Conservation (phyloP, 2,113 vertebrate species). For the Cromileptes altivelis region DNA sequence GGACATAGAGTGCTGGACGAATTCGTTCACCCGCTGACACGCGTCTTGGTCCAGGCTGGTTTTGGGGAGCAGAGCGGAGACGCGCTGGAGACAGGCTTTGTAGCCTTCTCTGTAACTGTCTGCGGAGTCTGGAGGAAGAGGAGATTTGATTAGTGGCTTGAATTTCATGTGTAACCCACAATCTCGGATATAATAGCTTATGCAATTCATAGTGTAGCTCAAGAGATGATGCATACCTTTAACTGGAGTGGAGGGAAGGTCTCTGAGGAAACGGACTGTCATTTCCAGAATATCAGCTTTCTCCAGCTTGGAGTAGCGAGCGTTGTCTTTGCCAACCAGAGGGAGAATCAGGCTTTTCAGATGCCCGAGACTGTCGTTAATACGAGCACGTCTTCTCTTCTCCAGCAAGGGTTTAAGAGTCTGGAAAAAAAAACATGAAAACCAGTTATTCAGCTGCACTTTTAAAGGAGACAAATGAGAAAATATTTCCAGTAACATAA, state of each 20-base stretch:
- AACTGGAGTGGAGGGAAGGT: slow-evolving; percentile 77
- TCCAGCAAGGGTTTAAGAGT: slow-evolving; percentile 90
- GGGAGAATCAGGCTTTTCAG: slow-evolving; percentile 90
- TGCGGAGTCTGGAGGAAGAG: slow-evolving; percentile 67
- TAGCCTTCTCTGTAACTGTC: slow-evolving; percentile 90
- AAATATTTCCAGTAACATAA: not conserved
- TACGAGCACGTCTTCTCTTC: slow-evolving; percentile 89
- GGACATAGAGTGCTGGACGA: slow-evolving; percentile 79
- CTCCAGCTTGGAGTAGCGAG: slow-evolving; percentile 90
- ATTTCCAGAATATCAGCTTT: slow-evolving; percentile 95
- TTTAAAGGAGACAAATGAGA: not conserved
- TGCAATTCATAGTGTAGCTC: not conserved
- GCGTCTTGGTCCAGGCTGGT: slow-evolving; percentile 80
- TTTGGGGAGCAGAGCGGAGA: slow-evolving; percentile 84
- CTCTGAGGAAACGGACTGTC: slow-evolving; percentile 92
- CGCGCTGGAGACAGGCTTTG: slow-evolving; percentile 87
- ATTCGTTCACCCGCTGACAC: slow-evolving; percentile 82
- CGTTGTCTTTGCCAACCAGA: slow-evolving; percentile 89
- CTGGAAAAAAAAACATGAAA: slow-evolving; percentile 63
- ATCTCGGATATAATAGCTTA: not conserved
- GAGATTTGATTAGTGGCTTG: slow-evolving; percentile 34
- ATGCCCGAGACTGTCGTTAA: slow-evolving; percentile 90
- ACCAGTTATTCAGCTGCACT: slow-evolving; percentile 39
- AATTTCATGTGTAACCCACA: not conserved
- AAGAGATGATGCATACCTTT: slow-evolving; percentile 80